Base-by-base conservation (phyloP, 2,888 invertebrate species). In the Apantesis nais region DNA sequence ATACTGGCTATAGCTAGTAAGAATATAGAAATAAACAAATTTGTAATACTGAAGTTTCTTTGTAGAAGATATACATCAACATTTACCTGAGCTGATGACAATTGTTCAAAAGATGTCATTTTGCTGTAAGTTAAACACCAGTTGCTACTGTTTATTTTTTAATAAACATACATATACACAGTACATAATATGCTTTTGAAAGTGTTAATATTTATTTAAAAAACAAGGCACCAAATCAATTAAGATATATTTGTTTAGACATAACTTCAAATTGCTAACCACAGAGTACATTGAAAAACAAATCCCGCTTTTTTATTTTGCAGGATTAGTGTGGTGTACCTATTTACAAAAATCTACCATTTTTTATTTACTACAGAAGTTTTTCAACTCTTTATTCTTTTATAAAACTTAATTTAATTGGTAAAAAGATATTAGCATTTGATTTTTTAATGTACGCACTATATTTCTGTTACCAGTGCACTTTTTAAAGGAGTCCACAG, bases 11-110 rank as follows among this genome's bases (percentile, higher is more conserved):
- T n/a, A n/a, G n/a, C n/a, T n/a, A n/a, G n/a, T n/a, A 34, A 34
- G 34, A 34, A 34, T 34, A 34, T 34, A 34, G 34, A 34, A 34
- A 34, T 34, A 48, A 19, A 9, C n/a, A n/a, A 1, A 9, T 52
- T 9, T n/a, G 11, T 52, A 52, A 52, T 52, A 52, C n/a, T 9
- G 19, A 29, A 58, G 29, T 58, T 29, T 5, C 29, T 29, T 55
- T 29, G 8, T 8, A 25, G 4, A 25, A 25, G 25, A 55, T 2
- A 12, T 19, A 16, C 16, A 7, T 3, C 3, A 34, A 29, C 25
- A 77, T 79, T 79, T 86, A 92, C 93, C 86, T 93, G 91, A 62
- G 78, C 72, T 31, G 82, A 74, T 34, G 90, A 81, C 74, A 93
- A 79, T 70, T 80, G 86, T 74, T 92, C 90, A 77, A 88, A 91